Conservation (phyloP, 2,888 invertebrate genomes). For the Theodoxus fluviatilis region DNA sequence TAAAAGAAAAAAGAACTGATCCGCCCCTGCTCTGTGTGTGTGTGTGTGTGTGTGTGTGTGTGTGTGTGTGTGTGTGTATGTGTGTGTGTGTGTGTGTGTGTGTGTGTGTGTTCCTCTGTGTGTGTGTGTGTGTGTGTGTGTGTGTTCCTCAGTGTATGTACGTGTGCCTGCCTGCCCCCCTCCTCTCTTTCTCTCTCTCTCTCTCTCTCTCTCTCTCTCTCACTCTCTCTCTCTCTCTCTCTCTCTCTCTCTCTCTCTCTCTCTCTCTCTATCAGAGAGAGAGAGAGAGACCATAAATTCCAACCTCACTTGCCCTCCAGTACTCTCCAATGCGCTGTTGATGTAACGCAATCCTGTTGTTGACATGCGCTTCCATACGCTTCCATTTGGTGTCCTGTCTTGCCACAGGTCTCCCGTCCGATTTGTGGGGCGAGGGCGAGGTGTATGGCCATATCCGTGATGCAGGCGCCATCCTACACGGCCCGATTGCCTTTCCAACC, state of each 20-base stretch:
- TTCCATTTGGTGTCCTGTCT: too few species aligned
- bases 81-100: neutral
- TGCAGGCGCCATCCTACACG: too few species aligned
- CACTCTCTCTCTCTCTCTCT: neutral
- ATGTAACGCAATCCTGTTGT: too few species aligned
- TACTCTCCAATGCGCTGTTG: too few species aligned
- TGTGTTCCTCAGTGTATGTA: neutral
- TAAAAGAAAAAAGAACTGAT: too few species aligned
- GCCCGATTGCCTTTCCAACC: too few species aligned
- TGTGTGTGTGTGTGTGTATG: neutral
- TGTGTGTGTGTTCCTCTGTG: neutral
- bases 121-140: neutral
- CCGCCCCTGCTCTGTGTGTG: too few species aligned
- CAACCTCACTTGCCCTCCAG: too few species aligned
- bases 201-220: neutral
- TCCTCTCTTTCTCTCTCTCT: conserved; percentile 8
- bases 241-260: neutral
- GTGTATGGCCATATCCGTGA: too few species aligned
- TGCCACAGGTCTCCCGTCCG: too few species aligned
- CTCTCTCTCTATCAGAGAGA: neutral
- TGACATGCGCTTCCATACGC: too few species aligned
- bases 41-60: neutral
- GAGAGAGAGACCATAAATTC: neutral
- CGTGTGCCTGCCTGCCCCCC: neutral
- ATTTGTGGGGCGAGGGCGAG: too few species aligned